Conservation (phyloP, 2,797 vertebrate species). For the Schizopygopsis pylzovi region DNA sequence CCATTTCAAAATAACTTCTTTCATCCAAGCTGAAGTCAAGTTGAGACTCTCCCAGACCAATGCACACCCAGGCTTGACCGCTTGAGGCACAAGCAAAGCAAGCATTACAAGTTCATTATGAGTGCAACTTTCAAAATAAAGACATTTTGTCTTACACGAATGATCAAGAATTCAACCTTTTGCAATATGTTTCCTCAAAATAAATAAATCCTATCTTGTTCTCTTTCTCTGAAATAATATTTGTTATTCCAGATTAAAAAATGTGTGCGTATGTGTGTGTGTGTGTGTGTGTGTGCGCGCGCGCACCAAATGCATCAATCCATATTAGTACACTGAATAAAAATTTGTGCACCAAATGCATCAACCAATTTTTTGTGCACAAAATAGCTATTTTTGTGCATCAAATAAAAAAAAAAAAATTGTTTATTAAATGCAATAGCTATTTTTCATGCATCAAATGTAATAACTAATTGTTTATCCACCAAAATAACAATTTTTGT, state of each 20-base stretch:
- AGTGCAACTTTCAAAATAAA: not conserved
- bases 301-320: no score
- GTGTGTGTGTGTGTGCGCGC: no score
- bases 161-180: not conserved
- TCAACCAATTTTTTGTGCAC: no score
- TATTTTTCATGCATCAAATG: not conserved
- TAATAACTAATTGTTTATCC: not conserved
- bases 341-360: no score
- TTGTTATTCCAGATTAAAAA: not conserved
- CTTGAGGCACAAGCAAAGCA: not conserved
- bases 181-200: not conserved
- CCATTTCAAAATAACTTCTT: conserved; percentile 16
- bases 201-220: not conserved
- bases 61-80: not conserved
- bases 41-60: not conserved
- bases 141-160: not conserved
- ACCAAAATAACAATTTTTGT: no score
- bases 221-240: not conserved
- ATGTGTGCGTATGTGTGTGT: no score
- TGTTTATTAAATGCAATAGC: not conserved
- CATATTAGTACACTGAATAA: no score
- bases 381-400: not conserved
- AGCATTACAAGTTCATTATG: not conserved
- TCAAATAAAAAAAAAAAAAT: not conserved
- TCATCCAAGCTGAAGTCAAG: not conserved